Conservation (phyloP, 2,797 vertebrate species). For the Rousettus madagascariensis region DNA sequence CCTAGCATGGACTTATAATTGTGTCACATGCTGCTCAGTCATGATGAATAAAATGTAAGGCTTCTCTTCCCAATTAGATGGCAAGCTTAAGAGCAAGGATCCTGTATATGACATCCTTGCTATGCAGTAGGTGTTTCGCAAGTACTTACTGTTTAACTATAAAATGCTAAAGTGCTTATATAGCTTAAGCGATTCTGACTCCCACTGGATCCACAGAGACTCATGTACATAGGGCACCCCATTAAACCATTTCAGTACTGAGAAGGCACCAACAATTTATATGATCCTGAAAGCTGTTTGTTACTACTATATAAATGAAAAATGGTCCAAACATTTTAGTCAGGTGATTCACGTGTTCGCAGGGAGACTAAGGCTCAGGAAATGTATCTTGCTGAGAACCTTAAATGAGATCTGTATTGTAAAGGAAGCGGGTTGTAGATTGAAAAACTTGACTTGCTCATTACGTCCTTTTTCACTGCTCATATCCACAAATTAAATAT, state of each 20-base stretch:
- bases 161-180: background rate
- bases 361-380: background rate
- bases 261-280: background rate
- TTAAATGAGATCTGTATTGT: background rate
- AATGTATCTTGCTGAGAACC: background rate
- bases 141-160: conserved; percentile 17
- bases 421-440: background rate
- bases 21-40: background rate
- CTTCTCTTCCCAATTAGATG: conserved; percentile 9
- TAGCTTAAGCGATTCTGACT: background rate
- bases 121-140: background rate
- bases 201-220: background rate
- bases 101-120: background rate
- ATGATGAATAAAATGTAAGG: background rate
- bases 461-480: background rate
- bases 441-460: background rate
- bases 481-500: conserved; percentile 39
- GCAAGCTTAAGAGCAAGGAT: conserved; percentile 43
- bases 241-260: background rate
- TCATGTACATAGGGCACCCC: background rate
- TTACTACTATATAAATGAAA: conserved; percentile 14
- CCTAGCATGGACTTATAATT: background rate
- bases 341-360: background rate
- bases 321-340: conserved; percentile 22
- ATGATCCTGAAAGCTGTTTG: background rate